phyloP scores from a whole-genome alignment of 2,888 invertebrate species.

The Dicranocentrus wangi region DNA sequence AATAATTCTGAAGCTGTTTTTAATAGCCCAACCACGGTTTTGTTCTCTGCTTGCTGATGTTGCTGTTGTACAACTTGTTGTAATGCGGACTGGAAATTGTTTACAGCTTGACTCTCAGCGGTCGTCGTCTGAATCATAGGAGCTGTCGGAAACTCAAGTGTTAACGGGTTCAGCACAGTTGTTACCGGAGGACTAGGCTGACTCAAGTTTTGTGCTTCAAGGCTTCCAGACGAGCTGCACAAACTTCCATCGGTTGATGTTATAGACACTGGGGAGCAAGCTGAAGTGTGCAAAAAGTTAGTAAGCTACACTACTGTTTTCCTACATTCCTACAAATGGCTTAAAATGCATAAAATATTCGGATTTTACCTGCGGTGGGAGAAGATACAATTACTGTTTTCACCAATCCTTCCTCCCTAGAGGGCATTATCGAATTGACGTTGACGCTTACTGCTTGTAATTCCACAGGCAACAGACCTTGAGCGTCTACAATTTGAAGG shows the following conservation, averaged over 20 bases:
- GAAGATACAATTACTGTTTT: slow-evolving; percentile 49
- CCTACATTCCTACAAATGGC: too few species aligned
- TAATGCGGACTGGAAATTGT: slow-evolving; percentile 60
- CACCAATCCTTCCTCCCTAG: slow-evolving; percentile 39
- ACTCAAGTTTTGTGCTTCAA: slow-evolving; percentile 5
- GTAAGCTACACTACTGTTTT: too few species aligned
- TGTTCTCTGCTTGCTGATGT: slow-evolving; percentile 31
- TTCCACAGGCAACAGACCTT: slow-evolving; percentile 53
- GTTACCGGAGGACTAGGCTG: slow-evolving; percentile 40
- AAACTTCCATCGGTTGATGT: slow-evolving; percentile 44
- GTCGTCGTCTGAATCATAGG: slow-evolving; percentile 39
- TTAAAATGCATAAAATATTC: too few species aligned
- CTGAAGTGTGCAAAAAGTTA: too few species aligned
- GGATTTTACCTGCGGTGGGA: slow-evolving; percentile 42
- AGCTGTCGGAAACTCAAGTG: slow-evolving; percentile 35
- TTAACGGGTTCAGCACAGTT: slow-evolving; percentile 55
- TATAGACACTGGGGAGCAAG: slow-evolving; percentile 44
- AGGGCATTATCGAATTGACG: slow-evolving; percentile 13
- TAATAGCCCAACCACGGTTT: slow-evolving; percentile 34
- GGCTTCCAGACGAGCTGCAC: slow-evolving; percentile 11
- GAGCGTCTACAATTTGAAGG: slow-evolving; percentile 31
- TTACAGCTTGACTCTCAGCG: slow-evolving; percentile 57
- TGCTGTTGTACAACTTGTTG: slow-evolving; percentile 58
- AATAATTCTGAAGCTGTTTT: slow-evolving; percentile 33
- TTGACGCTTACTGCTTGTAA: slow-evolving; percentile 47